Evolutionary conservation across 2,113 vertebrate genomes (phyloP).

Genomic region (Peromyscus maniculatus): DNA sequence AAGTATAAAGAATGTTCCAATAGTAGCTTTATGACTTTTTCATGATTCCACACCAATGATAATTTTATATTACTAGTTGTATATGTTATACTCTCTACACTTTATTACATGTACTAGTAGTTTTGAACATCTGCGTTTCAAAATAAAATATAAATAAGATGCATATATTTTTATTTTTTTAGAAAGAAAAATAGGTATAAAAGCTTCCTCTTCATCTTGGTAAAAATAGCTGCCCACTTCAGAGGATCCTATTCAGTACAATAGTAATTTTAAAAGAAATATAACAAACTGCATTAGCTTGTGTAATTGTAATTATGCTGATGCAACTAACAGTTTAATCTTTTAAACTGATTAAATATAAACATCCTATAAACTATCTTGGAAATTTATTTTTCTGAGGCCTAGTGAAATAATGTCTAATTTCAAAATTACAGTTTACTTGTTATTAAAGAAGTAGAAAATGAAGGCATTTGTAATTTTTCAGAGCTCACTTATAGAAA

Average conservation of each 20-base stretch:
- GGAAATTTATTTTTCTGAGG: conserved; percentile 48
- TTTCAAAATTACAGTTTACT: conserved; percentile 52
- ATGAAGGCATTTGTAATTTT: neutral
- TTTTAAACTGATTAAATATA: conserved; percentile 35
- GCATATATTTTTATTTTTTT: conserved; percentile 21
- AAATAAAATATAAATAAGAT: conserved; percentile 47
- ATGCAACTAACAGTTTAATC: neutral
- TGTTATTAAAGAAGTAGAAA: conserved; percentile 31
- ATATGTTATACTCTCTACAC: conserved; percentile 3
- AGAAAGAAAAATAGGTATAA: conserved; percentile 43
- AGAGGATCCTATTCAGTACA: conserved; percentile 45
- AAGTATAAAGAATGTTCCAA: conserved; percentile 36
- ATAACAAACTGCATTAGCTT: conserved; percentile 18
- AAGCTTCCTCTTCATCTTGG: conserved; percentile 58
- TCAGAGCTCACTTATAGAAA: neutral
- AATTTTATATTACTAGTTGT: conserved; percentile 31
- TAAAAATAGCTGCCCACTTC: neutral
- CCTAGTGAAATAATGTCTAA: conserved; percentile 28
- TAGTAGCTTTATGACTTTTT: conserved; percentile 1
- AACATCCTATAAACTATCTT: neutral
- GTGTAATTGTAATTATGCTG: neutral
- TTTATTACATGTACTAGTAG: conserved; percentile 44
- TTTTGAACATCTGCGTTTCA: conserved; percentile 27
- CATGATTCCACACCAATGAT: neutral
- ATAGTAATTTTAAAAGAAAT: conserved; percentile 40